Conservation (phyloP, 2,888 invertebrate genomes). For the Scaeva pyrastri region DNA sequence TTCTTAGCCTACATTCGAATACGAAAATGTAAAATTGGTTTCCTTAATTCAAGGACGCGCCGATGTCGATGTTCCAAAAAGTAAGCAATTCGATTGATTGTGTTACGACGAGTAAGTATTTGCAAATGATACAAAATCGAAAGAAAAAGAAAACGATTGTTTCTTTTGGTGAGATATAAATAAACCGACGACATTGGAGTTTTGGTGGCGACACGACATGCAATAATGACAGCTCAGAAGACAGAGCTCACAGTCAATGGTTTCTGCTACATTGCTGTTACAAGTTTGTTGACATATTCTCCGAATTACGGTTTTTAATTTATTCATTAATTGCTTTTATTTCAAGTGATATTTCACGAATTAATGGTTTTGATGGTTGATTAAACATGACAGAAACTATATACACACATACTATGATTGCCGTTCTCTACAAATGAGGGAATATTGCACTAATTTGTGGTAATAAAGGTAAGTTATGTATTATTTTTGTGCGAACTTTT, state of each 20-base stretch:
- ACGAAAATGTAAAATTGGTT: slow-evolving; percentile 35
- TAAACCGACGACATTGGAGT: slow-evolving; percentile 12
- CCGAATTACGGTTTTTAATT: slow-evolving; percentile 46
- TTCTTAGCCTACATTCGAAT: slow-evolving; percentile 6
- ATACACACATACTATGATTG: no score
- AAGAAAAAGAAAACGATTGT: slow-evolving; percentile 13
- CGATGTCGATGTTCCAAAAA: slow-evolving; percentile 28
- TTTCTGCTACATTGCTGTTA: not conserved
- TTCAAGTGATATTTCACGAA: slow-evolving; percentile 32
- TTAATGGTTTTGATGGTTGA: slow-evolving; percentile 23
- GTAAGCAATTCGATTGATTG: slow-evolving; percentile 61
- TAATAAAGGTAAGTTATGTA: slow-evolving; percentile 19
- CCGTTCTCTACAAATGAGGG: slow-evolving; percentile 24
- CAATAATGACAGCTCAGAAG: not conserved
- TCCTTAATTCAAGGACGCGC: slow-evolving; percentile 63
- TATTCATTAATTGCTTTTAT: slow-evolving; percentile 55
- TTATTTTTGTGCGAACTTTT: slow-evolving; percentile 9
- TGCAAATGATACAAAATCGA: slow-evolving; percentile 14
- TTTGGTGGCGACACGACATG: slow-evolving; percentile 50
- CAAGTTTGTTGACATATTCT: slow-evolving; percentile 61
- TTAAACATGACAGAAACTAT: not conserved
- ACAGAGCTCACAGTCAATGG: slow-evolving; percentile 20
- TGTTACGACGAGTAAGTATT: no score
- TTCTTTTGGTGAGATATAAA: slow-evolving; percentile 41
- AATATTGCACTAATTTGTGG: slow-evolving; percentile 23